Evolutionary conservation across 2,797 vertebrate species (phyloP).

Genomic region (Zalophus californianus): DNA sequence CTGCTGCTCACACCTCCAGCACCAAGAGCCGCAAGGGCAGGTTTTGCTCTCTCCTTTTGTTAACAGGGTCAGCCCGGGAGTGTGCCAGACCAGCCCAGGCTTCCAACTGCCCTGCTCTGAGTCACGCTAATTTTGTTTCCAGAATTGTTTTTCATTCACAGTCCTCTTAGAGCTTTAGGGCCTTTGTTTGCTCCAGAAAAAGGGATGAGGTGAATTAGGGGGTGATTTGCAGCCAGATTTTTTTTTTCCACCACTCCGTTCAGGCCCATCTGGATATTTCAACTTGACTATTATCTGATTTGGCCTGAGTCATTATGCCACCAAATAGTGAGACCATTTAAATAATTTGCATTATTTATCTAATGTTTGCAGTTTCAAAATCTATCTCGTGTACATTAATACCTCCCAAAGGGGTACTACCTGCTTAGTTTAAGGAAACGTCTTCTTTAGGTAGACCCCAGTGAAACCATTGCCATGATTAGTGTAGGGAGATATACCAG

Average conservation of each 20-base stretch:
- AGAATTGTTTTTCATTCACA: constrained; percentile 14
- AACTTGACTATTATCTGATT: constrained; percentile 58
- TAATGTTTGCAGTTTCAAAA: constrained; percentile 50
- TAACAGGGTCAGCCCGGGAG: neutral
- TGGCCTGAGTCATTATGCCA: constrained; percentile 45
- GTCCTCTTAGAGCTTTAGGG: neutral
- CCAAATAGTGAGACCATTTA: constrained; percentile 37
- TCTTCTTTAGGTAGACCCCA: neutral
- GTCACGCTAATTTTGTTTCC: constrained; percentile 39
- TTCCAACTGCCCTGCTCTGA: constrained; percentile 34
- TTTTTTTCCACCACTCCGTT: constrained; percentile 4
- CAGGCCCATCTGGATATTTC: constrained; percentile 48
- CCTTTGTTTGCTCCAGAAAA: constrained; percentile 17
- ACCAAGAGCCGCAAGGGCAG: neutral
- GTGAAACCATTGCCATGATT: neutral
- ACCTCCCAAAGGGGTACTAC: neutral
- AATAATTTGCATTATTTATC: constrained; percentile 41
- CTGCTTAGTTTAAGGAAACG: neutral
- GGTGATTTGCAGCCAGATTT: constrained; percentile 31
- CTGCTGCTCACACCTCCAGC: neutral
- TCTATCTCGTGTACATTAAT: neutral
- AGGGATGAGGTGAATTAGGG: constrained; percentile 45
- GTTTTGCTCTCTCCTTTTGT: neutral
- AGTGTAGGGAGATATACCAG: neutral
- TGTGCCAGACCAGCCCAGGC: neutral